phyloP scores from a whole-genome alignment of 1,140 invertebrate genomes.

The Eciton burchellii region DNA sequence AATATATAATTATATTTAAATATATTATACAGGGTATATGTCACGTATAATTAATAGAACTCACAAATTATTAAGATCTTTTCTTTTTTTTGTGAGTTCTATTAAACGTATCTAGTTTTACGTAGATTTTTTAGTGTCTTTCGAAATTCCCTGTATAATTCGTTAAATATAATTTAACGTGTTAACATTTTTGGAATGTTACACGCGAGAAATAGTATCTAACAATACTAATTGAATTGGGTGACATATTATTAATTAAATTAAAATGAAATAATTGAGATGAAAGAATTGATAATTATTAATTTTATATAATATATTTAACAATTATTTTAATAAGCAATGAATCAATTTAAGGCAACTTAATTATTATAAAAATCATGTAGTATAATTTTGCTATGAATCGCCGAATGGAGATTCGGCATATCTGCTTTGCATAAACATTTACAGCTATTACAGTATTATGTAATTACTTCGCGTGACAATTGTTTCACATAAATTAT shows the following conservation, averaged over 20 bases:
- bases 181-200: neutral
- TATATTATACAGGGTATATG: neutral
- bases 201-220: neutral
- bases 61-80: slow-evolving; percentile 22
- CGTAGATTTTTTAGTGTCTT: neutral
- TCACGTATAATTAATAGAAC: slow-evolving; percentile 7
- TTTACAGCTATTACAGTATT: slow-evolving; percentile 35
- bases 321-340: slow-evolving; percentile 25
- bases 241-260: slow-evolving; percentile 8
- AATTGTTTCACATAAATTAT: slow-evolving; percentile 18
- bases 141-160: slow-evolving; percentile 5
- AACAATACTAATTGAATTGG: neutral
- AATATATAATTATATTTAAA: slow-evolving; percentile 33
- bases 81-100: slow-evolving; percentile 19
- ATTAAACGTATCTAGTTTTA: neutral
- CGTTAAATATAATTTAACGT: slow-evolving; percentile 14
- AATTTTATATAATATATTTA: slow-evolving; percentile 12
- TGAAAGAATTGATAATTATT: slow-evolving; percentile 1
- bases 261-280: neutral
- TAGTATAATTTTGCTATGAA: slow-evolving; percentile 29
- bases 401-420: too few relatives aligned
- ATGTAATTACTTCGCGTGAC: slow-evolving; percentile 36
- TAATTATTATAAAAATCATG: slow-evolving; percentile 15
- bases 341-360: slow-evolving; percentile 12
- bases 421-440: slow-evolving; percentile 39